Evolutionary conservation across 2,113 vertebrate species (phyloP).

Genomic region (Aix galericulata): DNA sequence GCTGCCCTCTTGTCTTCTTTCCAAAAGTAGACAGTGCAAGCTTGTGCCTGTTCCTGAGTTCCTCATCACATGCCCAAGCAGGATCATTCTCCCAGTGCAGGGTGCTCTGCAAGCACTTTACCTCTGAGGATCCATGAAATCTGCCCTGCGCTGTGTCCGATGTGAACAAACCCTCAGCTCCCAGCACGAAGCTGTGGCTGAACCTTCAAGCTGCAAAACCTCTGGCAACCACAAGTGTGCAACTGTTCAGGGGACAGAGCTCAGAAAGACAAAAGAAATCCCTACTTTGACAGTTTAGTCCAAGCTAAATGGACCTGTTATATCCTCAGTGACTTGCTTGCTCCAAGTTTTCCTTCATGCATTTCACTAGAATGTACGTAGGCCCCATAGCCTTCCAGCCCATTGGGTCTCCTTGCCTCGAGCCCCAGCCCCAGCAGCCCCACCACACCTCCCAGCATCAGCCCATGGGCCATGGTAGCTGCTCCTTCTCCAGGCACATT

Average conservation of each 20-base stretch:
- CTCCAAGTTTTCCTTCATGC: neutral
- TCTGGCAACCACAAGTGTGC: neutral
- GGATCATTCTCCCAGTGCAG: fast-evolving
- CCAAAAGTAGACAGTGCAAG: neutral
- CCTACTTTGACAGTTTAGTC: neutral
- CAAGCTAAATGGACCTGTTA: fast-evolving
- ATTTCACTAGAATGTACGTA: fast-evolving
- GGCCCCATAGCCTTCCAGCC: fast-evolving
- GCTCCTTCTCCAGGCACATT: neutral
- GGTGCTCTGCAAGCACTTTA: fast-evolving
- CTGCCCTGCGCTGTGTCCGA: fast-evolving
- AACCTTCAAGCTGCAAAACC: neutral
- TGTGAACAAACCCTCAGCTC: neutral
- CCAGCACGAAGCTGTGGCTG: fast-evolving
- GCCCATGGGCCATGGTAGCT: fast-evolving
- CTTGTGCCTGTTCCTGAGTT: too few relatives aligned
- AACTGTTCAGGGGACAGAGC: neutral
- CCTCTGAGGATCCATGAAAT: neutral
- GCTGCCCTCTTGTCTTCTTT: neutral
- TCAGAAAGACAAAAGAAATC: neutral
- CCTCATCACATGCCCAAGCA: fast-evolving
- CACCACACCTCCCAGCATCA: fast-evolving
- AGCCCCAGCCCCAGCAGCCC: neutral
- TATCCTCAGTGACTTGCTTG: neutral
- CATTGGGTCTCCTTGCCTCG: fast-evolving